phyloP scores from a whole-genome alignment of 2,113 vertebrate genomes.

The Macquaria australasica region DNA sequence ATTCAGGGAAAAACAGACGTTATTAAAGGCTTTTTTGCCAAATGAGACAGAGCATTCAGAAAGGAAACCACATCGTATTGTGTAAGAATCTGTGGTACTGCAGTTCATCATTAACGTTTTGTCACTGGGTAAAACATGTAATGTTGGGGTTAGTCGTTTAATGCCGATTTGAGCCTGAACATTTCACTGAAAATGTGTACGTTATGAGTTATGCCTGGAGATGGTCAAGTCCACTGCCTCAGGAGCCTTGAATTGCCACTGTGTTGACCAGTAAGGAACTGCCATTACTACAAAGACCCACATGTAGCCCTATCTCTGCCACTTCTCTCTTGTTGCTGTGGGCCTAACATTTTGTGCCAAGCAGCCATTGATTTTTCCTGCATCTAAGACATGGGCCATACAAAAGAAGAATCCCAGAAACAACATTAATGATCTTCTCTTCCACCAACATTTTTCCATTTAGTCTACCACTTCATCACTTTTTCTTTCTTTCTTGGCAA shows the following conservation, averaged over 20 bases:
- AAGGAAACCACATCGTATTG: constrained; percentile 56
- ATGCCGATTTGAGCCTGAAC: constrained; percentile 28
- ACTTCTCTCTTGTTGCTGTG: background rate
- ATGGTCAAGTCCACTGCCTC: background rate
- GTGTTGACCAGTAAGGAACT: background rate
- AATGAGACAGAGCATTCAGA: constrained; percentile 62
- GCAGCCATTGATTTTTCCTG: background rate
- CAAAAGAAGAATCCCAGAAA: constrained; percentile 8
- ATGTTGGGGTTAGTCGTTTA: constrained; percentile 29
- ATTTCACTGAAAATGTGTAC: constrained; percentile 7
- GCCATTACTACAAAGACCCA: background rate
- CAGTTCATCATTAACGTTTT: constrained; percentile 53
- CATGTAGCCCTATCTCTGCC: background rate
- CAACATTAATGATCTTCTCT: background rate
- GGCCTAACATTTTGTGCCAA: background rate
- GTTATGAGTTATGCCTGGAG: background rate
- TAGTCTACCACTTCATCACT: background rate
- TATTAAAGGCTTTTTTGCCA: constrained; percentile 67
- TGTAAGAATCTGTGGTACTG: constrained; percentile 51
- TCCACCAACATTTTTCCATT: background rate
- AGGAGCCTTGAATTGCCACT: background rate
- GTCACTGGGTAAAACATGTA: constrained; percentile 43
- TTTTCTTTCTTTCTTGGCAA: background rate
- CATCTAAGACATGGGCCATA: background rate
- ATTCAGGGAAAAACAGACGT: constrained; percentile 37